Percentiles rank a stretch among this genome's conserved stretches.
Conservation (phyloP, 2,113 vertebrate species). For the Benitochromis conjunctus region DNA sequence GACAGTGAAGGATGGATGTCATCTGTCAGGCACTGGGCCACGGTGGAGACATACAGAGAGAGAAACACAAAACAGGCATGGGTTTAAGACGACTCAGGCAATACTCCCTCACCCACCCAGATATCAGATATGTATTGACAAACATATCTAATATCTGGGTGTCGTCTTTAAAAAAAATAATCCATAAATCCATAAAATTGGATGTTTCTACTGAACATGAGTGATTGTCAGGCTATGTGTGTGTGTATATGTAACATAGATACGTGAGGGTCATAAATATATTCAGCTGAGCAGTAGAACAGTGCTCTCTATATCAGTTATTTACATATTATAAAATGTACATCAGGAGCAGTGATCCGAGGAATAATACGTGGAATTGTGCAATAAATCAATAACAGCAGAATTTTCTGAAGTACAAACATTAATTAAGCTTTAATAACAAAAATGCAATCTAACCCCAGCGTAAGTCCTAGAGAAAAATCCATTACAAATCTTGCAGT, state of each 20-base stretch:
- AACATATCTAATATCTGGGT: no score
- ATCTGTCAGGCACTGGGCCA: slow-evolving; percentile 6
- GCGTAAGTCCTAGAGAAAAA: background rate
- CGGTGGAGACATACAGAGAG: background rate
- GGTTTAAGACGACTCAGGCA: background rate
- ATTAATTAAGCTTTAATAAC: background rate
- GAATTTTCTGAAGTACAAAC: background rate
- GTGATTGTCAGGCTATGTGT: no score
- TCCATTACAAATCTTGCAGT: background rate
- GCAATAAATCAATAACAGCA: background rate
- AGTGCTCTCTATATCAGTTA: background rate
- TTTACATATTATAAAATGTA: background rate
- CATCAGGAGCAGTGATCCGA: background rate
- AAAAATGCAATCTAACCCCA: background rate
- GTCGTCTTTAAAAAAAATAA: no score
- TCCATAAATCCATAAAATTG: no score
- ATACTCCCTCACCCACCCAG: background rate
- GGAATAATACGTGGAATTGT: background rate
- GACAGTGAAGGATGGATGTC: slow-evolving; percentile 47
- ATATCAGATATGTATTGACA: no score
- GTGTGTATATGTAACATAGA: background rate
- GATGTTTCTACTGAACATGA: no score
- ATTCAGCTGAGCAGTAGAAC: background rate
- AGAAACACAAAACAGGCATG: background rate
- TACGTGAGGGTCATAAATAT: background rate